Evolutionary conservation across 1,140 invertebrate species (phyloP), one percentile per base, ranked within the genome.

Genomic region (Lordiphosa collinella): DNA sequence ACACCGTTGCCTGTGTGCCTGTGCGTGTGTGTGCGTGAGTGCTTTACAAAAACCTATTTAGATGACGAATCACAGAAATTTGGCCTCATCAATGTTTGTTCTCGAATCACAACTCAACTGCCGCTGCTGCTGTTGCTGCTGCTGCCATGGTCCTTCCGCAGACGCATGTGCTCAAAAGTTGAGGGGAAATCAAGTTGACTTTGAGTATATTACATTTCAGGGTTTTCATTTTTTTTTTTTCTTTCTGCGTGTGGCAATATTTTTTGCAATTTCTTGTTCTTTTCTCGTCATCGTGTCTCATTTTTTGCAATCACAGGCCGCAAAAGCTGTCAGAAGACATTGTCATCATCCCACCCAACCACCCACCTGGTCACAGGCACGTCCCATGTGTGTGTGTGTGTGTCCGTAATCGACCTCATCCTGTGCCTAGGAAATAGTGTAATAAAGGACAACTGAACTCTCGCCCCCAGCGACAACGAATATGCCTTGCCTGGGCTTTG

Each of bases 41-140:
- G 60, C 34, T 54, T 34, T 44, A 40, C 37, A 38, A 68, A 82
- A 84, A 78, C 72, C 78, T 82, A 82, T 82, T 82, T 82, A 65
- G 63, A 82, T 82, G 78, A 82, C 78, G 78, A 82, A 82, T 82
- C 73, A 78, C 78, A 78, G 78, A 82, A 84, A 82, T 82, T 82
- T 84, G 72, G 78, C 59, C 78, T 78, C 76, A 82, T 82, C 78
- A 82, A 82, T 82, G 78, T 82, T 70, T 59, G 65, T 49, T 54
- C 66, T 37, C 31, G 50, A 61, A 67, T 67, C 61, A 55, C 63
- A 67, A 46, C 52, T 70, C 63, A 46, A 51, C 60, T 70, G 14
- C 18, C 11, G 47, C 29, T 18, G 10, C 41, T 12, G 5, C 18
- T 12, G 4, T 18, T 14, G 13, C 36, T 8, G 6, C 36, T 13